phyloP scores from a whole-genome alignment of 1,140 invertebrate species.

The Zaprionus kolodkinae region DNA sequence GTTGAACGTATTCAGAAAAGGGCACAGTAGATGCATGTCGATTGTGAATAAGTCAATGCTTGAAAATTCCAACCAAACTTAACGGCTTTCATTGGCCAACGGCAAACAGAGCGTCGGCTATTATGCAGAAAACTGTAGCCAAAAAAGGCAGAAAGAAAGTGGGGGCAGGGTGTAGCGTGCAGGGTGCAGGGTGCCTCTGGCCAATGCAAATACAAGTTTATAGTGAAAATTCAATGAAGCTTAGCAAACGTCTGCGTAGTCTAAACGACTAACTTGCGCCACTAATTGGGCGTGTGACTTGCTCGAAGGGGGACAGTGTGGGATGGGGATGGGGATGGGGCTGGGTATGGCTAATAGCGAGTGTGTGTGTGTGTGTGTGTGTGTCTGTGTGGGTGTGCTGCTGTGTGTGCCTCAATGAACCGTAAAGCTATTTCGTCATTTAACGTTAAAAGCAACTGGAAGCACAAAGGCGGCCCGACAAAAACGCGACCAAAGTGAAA shows the following conservation, averaged over 20 bases:
- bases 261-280: constrained; percentile 72
- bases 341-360: neutral
- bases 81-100: constrained; percentile 72
- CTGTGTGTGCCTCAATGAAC: constrained; percentile 77
- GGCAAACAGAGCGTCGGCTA: constrained; percentile 65
- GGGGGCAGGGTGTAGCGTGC: neutral
- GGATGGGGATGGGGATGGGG: neutral
- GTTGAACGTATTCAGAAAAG: constrained; percentile 30
- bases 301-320: constrained; percentile 19
- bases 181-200: constrained; percentile 36
- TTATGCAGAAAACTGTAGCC: constrained; percentile 77
- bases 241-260: constrained; percentile 70
- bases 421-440: constrained; percentile 82
- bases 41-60: constrained; percentile 77
- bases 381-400: constrained; percentile 33
- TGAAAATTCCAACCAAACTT: constrained; percentile 74
- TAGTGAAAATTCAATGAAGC: constrained; percentile 81
- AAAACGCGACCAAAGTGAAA: constrained; percentile 81
- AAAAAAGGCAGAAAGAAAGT: constrained; percentile 52
- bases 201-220: constrained; percentile 72
- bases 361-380: constrained; percentile 9
- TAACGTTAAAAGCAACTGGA: constrained; percentile 78
- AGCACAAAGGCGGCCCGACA: constrained; percentile 54
- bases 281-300: constrained; percentile 82
- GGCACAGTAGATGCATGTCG: constrained; percentile 38